Evolutionary conservation across 1,140 invertebrate species (phyloP), one percentile per base, ranked within the genome.

Genomic region (Aphidius gifuensis): DNA sequence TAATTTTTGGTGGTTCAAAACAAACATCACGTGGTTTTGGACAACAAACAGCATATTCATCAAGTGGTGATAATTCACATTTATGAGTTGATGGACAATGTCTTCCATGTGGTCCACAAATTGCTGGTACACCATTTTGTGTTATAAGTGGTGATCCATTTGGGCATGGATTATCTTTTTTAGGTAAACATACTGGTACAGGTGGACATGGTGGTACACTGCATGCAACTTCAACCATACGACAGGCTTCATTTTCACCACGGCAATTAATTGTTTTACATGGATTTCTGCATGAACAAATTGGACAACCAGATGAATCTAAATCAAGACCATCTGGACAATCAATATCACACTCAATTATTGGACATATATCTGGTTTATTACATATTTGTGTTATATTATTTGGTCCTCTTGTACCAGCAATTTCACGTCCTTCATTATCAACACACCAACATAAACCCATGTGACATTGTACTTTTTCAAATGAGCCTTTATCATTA

Each of bases 381-480:
- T 58, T 77, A 51, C 80, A 81, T 6, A 64, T 69, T 0, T 77
- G 78, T 5, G 66, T 55, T 0, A 71, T 46, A 0, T 78, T 80
- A 62, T 75, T 72, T 38, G 76, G 72, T 0, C 80, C 78, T 6
- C 84, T 73, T 1, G 85, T 87, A 42, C 86, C 82, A 5, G 86
- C 83, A n/a, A 91, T 79, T 77, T 94, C 92, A 50, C 90, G 88
- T 0, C 93, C 93, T 68, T 89, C 86, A 44, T 86, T 82, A 68
- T 96, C 92, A 0, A 95, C 92, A 78, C 94, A 96, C 93, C 93
- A 96, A 73, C 94, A 97, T 66, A 88, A 84, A 6, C 87, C 87
- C 0, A 85, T 83, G 71, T 91, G 86, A 73, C 94, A 97, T 69
- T 96, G 94, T 5, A 92, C 86, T 4, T 84, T 75, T 57, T 89